These are phyloP conservation scores for Schizopygopsis pylzovi DNA, from an alignment of 2,797 vertebrate genomes.

Conservation along the genomic window DNA sequence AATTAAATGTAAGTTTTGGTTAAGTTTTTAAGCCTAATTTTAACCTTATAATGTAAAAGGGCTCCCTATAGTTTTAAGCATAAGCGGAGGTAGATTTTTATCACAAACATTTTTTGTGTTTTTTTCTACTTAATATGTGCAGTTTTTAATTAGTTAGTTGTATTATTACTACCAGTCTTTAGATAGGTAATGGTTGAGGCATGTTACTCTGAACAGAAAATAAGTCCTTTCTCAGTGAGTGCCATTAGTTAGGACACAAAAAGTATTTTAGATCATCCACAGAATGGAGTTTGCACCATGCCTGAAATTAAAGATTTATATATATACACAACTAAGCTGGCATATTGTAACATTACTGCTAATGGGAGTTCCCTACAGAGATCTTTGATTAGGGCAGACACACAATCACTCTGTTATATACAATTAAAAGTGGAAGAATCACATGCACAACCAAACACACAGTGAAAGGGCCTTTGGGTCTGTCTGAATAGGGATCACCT, in stretches of 20 bases:
- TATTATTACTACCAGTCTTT: neutral
- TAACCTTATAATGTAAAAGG: too few species aligned
- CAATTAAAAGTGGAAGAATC: conserved; percentile 13
- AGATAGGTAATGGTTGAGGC: neutral
- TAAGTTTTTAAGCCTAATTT: too few species aligned
- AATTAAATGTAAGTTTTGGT: too few species aligned
- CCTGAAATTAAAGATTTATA: conserved; percentile 16
- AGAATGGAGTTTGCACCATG: conserved; percentile 7
- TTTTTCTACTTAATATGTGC: neutral
- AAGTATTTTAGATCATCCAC: conserved; percentile 1
- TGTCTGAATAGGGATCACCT: conserved; percentile 51
- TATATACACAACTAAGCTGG: conserved; percentile 14
- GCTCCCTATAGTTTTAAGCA: too few species aligned
- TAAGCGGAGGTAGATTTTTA: too few species aligned
- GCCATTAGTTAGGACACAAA: conserved; percentile 6
- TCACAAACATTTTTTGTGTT: too few species aligned
- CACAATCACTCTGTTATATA: conserved; percentile 15
- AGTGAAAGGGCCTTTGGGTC: conserved; percentile 42
- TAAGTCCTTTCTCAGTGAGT: neutral
- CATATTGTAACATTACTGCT: conserved; percentile 34
- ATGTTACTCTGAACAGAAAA: neutral
- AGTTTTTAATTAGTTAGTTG: neutral
- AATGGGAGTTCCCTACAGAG: conserved; percentile 52
- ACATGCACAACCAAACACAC: conserved; percentile 28
- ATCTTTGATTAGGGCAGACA: conserved; percentile 29